Evolutionary conservation across 2,888 invertebrate species (phyloP).

Genomic region (Disparrhopalites patrizii): DNA sequence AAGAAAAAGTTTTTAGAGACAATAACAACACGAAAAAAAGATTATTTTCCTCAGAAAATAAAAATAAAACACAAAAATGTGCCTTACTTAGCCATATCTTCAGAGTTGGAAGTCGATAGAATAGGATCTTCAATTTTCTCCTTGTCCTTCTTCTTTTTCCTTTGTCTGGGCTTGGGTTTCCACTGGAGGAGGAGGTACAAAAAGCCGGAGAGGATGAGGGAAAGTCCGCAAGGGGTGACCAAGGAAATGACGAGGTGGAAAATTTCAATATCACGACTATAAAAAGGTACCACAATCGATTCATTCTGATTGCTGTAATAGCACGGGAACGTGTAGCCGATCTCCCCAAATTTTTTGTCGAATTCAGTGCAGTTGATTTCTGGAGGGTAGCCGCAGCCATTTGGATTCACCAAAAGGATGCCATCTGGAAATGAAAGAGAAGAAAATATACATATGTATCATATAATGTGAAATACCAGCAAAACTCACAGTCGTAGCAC

Average conservation of each 20-base stretch:
- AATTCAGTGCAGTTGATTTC: constrained; percentile 71
- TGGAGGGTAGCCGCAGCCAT: constrained; percentile 79
- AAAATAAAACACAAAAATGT: too few relatives aligned
- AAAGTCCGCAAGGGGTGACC: constrained; percentile 32
- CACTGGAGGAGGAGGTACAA: constrained; percentile 37
- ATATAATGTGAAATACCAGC: too few relatives aligned
- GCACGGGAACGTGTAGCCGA: constrained; percentile 65
- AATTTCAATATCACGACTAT: constrained; percentile 66
- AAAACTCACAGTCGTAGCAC: too few relatives aligned
- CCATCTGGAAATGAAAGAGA: constrained; percentile 50
- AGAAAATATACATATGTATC: too few relatives aligned
- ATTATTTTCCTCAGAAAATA: too few relatives aligned
- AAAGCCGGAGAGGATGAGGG: constrained; percentile 28
- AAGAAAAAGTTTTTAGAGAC: too few relatives aligned
- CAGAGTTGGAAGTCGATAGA: neutral
- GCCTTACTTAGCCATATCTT: too few relatives aligned
- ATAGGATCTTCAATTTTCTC: neutral
- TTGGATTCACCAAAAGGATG: constrained; percentile 71
- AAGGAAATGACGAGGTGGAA: constrained; percentile 32
- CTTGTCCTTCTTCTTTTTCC: neutral
- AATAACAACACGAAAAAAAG: too few relatives aligned
- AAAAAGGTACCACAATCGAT: constrained; percentile 76
- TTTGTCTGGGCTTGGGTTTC: constrained; percentile 18
- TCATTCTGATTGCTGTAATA: constrained; percentile 63
- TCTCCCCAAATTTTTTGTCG: constrained; percentile 64